These are phyloP conservation scores for Arrhamphus sclerolepis DNA, from an alignment of 2,797 vertebrate species.

Conservation along the genomic window DNA sequence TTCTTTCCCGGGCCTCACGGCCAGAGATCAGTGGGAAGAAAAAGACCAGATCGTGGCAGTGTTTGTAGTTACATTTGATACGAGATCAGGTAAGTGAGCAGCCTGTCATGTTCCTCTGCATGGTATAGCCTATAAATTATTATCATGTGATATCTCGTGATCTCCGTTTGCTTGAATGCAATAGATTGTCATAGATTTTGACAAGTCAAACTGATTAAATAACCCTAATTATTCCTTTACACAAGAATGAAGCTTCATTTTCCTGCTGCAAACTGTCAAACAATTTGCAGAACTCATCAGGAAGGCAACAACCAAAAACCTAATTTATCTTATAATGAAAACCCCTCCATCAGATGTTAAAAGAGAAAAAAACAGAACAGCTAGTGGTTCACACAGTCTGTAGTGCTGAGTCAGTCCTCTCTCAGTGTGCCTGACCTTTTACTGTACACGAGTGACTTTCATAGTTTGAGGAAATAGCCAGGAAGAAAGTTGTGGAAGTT, in stretches of 20 bases:
- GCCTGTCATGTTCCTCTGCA: no score
- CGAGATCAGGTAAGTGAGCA: conserved; percentile 89
- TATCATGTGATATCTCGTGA: background rate
- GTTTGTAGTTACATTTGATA: conserved; percentile 95
- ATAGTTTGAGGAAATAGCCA: conserved; percentile 49
- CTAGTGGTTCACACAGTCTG: background rate
- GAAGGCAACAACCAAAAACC: no score
- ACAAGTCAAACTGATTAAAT: background rate
- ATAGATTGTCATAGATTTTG: no score
- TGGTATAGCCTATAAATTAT: background rate
- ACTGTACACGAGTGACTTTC: background rate
- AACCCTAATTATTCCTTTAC: background rate
- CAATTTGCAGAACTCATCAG: no score
- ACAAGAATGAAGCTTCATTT: no score
- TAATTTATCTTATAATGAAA: no score
- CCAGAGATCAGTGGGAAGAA: conserved; percentile 86
- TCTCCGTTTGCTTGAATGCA: no score
- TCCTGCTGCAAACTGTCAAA: no score
- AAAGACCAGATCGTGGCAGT: conserved; percentile 94
- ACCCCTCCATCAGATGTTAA: no score
- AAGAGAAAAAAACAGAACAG: background rate
- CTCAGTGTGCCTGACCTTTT: conserved; percentile 29
- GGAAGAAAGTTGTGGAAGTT: conserved; percentile 40
- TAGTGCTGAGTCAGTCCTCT: conserved; percentile 46
- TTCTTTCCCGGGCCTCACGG: conserved; percentile 62